Base-by-base conservation (phyloP, 1,140 invertebrate genomes). In the Bactericera cockerelli region DNA sequence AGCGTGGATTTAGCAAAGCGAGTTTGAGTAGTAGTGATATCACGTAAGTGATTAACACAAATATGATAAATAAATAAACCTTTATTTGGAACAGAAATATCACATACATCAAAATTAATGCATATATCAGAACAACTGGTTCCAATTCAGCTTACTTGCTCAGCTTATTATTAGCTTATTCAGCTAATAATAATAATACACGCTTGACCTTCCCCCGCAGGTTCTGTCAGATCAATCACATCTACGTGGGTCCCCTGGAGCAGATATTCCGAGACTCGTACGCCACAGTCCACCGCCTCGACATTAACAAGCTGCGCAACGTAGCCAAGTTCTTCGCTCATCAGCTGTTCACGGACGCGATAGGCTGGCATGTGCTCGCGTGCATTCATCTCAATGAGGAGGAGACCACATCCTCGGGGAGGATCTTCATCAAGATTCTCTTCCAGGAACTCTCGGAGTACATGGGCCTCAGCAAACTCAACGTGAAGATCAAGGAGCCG, bases 251-350 rank as follows among this genome's bases (percentile, higher is more conserved):
- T 28, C 89, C 89, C 1, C 98, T 98, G 71, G 87, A 98, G 71
- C 81, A 90, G 67, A 98, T 99, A 60, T 98, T 98, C 67, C 84
- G 83, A 67, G 91, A 95, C 67, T 93, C 94, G 0, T 99, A 98
- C 69, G 81, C 89, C 19, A 98, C 93, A 4, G 85, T 89, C 16
- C 88, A 93, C 70, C 80, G 96, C 25, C 76, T 99, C 60, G 95
- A 98, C 66, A 95, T 93, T 39, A 97, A 96, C 71, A 92, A 96
- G 64, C 73, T 99, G 13, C 75, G 96, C n/a, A 99, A 99, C 76
- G 92, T 99, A 0, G 90, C 93, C 63, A 97, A 96, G 70, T 94
- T 99, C 67, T 97, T 98, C 76, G 90, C 92, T 2, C 96, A 99
- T 76, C 75, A 99, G 0, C 74, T 99, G 0, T 89, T 90, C 66